A percentile compares a stretch with the other conserved stretches of the same genome.
Evolutionary conservation across 2,113 vertebrate genomes (phyloP).

Genomic region (Lonchura striata): DNA sequence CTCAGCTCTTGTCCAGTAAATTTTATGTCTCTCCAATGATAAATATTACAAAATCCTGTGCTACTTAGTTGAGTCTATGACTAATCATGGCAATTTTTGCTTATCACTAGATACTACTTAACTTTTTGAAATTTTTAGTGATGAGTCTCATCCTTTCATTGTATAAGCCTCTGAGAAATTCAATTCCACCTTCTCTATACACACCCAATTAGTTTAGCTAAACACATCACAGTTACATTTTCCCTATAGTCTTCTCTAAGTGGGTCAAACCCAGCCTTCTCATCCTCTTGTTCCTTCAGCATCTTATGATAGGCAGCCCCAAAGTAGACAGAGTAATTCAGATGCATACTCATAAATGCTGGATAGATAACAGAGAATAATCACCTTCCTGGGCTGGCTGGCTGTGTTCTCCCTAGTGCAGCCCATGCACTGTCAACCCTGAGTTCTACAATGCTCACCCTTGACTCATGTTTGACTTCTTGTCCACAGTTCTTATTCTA

Average conservation of each 20-base stretch:
- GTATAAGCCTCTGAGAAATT: neutral
- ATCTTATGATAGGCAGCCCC: neutral
- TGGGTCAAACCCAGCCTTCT: neutral
- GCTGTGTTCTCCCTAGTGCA: neutral
- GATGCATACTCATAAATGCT: neutral
- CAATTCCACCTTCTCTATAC: neutral
- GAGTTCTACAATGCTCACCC: neutral
- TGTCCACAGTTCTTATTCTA: neutral
- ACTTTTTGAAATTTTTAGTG: neutral
- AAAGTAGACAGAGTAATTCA: neutral
- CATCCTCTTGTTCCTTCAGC: neutral
- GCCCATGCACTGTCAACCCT: neutral
- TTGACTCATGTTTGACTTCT: rapidly evolving
- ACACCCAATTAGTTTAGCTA: neutral
- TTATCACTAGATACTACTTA: neutral
- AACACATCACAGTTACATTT: neutral
- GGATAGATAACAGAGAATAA: neutral
- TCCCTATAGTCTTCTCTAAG: neutral
- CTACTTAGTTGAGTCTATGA: neutral
- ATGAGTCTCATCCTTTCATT: neutral
- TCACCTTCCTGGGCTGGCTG: neutral
- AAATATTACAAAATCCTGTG: neutral
- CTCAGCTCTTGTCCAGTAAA: neutral
- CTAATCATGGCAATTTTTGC: neutral
- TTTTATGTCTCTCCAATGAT: neutral